These are phyloP conservation scores for Uria aalge DNA, from an alignment of 2,113 vertebrate species.

Conservation along the genomic window DNA sequence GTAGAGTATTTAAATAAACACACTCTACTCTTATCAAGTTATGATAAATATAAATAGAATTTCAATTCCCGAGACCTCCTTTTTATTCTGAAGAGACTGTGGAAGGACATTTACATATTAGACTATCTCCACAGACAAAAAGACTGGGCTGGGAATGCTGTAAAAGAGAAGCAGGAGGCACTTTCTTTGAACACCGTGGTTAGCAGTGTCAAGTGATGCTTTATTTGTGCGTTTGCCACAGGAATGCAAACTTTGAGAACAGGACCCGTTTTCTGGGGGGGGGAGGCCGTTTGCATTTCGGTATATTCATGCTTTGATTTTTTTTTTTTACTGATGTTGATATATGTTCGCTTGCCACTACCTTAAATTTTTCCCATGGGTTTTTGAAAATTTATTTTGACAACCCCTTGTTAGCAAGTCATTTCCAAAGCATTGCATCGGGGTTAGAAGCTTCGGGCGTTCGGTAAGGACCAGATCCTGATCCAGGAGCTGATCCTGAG, in stretches of 20 bases:
- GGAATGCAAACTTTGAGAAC: neutral
- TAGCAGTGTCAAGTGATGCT: neutral
- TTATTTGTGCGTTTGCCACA: neutral
- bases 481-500: neutral
- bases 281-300: neutral
- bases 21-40: constrained; percentile 57
- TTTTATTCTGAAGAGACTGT: constrained; percentile 37
- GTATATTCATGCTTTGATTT: neutral
- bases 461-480: neutral
- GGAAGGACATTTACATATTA: constrained; percentile 10
- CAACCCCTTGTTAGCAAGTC: neutral
- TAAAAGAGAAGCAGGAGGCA: neutral
- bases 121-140: constrained; percentile 45
- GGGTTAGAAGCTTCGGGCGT: neutral
- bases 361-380: neutral
- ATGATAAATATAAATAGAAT: constrained; percentile 70
- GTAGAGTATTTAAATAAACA: constrained; percentile 71
- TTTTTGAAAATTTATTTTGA: neutral
- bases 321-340: neutral
- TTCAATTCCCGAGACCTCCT: constrained; percentile 38
- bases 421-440: neutral
- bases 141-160: neutral
- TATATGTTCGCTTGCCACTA: neutral
- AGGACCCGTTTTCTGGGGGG: neutral
- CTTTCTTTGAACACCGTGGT: neutral